Conservation (phyloP, 2,113 vertebrate species). For the Diphyllodes magnificus region DNA sequence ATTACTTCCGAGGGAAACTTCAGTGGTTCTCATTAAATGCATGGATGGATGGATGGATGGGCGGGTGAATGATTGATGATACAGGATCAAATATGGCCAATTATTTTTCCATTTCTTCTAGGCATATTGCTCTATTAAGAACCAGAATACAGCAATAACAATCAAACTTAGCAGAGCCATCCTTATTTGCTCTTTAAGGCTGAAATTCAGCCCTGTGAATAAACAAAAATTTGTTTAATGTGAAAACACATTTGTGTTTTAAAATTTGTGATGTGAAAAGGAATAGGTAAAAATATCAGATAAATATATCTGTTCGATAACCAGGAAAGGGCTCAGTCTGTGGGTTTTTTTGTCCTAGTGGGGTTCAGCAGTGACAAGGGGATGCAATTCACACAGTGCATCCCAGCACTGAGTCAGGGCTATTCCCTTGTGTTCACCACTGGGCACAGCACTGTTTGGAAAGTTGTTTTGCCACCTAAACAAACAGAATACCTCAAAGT, state of each 20-base stretch:
- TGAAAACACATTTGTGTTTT: neutral
- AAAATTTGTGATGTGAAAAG: neutral
- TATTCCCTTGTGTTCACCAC: neutral
- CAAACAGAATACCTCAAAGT: neutral
- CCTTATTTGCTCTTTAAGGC: neutral
- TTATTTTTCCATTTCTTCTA: constrained; percentile 57
- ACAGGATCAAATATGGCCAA: constrained; percentile 33
- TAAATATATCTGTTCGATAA: neutral
- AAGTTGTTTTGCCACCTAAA: neutral
- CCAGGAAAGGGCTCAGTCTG: neutral
- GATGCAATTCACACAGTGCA: neutral
- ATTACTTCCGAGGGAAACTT: constrained; percentile 38
- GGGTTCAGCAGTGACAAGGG: neutral
- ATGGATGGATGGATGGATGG: neutral
- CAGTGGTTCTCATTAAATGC: constrained; percentile 46
- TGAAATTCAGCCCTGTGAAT: neutral
- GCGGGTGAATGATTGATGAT: constrained; percentile 1
- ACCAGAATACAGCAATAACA: neutral
- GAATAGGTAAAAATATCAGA: neutral
- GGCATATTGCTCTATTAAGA: constrained; percentile 44
- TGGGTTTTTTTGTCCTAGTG: neutral
- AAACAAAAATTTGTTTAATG: too few species aligned
- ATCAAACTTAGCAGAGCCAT: neutral
- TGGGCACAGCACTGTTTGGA: neutral
- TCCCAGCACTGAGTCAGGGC: neutral